A percentile compares a stretch with the other conserved stretches of the same genome.
Conservation (phyloP, 1,140 invertebrate species). For the Doryteuthis pealeii region DNA sequence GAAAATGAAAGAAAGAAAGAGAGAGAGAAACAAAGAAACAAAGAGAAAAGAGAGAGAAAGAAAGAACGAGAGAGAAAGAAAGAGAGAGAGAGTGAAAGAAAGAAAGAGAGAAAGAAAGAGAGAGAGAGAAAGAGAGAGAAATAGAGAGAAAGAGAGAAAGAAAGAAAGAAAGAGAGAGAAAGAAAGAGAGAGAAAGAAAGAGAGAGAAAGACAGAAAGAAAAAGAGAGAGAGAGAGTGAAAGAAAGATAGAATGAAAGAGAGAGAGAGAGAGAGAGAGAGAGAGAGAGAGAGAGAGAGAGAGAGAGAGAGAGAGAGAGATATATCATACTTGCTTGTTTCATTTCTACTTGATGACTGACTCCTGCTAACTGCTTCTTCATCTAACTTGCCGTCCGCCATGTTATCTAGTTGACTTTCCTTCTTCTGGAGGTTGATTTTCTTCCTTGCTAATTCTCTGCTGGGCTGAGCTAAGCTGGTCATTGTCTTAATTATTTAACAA, state of each 20-base stretch:
- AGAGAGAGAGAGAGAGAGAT: no score
- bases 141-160: background rate
- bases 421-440: no score
- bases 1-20: background rate
- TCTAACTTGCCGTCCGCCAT: no score
- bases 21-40: background rate
- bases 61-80: background rate
- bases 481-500: no score
- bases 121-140: background rate
- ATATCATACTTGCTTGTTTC: no score
- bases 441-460: no score
- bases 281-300: slow-evolving; percentile 9
- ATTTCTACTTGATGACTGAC: no score
- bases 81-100: background rate
- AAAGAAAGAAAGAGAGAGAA: background rate
- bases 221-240: background rate
- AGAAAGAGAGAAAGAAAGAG: background rate
- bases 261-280: background rate
- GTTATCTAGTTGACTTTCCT: no score
- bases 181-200: background rate
- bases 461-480: no score
- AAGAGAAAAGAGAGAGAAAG: background rate
- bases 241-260: background rate
- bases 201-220: background rate
- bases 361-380: no score